Conservation (phyloP, 1,140 invertebrate species). For the Drosophila navojoa region DNA sequence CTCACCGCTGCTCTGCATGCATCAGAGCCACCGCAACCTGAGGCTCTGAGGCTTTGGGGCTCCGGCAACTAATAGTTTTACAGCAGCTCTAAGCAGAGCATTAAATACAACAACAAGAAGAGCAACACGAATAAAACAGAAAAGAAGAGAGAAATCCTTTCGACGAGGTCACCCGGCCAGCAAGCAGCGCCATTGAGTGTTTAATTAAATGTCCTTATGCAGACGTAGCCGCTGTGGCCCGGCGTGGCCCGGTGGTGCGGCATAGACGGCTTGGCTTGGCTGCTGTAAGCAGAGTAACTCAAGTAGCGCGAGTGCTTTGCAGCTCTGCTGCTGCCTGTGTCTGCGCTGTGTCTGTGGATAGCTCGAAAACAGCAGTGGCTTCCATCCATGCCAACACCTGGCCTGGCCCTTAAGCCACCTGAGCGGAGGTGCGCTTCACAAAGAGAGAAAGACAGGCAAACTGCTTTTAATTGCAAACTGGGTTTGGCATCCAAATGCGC, state of each 20-base stretch:
- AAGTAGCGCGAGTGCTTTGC: slow-evolving; percentile 12
- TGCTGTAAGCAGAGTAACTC: slow-evolving; percentile 25
- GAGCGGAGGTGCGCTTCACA: background rate
- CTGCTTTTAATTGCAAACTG: slow-evolving; percentile 41
- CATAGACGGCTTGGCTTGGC: background rate
- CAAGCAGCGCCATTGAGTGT: slow-evolving; percentile 31
- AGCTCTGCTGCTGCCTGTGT: slow-evolving; percentile 9
- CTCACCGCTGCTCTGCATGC: slow-evolving; percentile 5
- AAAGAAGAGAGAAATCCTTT: background rate
- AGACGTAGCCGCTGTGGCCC: background rate
- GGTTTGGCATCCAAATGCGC: background rate
- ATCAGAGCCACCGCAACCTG: background rate
- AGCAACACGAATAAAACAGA: background rate
- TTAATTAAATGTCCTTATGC: slow-evolving; percentile 47
- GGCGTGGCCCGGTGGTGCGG: background rate
- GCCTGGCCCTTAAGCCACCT: slow-evolving; percentile 1
- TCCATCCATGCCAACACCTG: background rate
- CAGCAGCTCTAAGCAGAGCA: slow-evolving; percentile 2
- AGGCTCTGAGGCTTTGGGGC: slow-evolving; percentile 4
- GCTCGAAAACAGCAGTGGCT: slow-evolving; percentile 14
- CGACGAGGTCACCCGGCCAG: slow-evolving; percentile 8
- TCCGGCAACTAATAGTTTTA: slow-evolving; percentile 38
- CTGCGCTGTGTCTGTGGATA: slow-evolving; percentile 20
- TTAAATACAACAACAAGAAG: background rate
- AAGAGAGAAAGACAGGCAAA: background rate